Evolutionary conservation across 2,797 vertebrate genomes (phyloP), one percentile per base, ranked within the genome.

Genomic region (Melanotaenia boesemani): DNA sequence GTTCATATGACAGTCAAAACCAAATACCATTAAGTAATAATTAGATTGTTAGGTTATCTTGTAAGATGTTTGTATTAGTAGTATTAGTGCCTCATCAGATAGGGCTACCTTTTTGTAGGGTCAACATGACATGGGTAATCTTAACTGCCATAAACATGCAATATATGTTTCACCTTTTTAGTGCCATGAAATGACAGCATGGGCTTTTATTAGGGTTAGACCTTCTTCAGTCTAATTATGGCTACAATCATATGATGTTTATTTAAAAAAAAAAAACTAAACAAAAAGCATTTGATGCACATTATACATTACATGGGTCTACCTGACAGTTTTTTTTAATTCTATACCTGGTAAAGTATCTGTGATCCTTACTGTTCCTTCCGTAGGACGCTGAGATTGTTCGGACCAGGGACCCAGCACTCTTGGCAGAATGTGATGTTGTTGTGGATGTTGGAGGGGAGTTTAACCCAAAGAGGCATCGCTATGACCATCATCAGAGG

Each of bases 401-500:
- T 54, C 94, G 97, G 5, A 98, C 96, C 9, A 95, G 97, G 34
- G 96, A 98, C 52, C 91, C 96, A 0, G 78, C 93, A 18, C 80
- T 72, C 67, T 88, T 99, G 79, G 92, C 93, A 0, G 82, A 86
- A 39, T 99, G 98, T n/a, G 96, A 98, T 2, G 74, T 99, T 6
- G 96, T 99, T 39, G 96, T 99, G 59, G 97, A 99, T 0, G 98
- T 99, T 20, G 98, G 98, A 20, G 97, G 96, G 44, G 96, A 95
- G 73, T 99, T 97, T 56, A 95, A 98, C 84, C 96, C 96, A 1
- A 84, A 89, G 81, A 94, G 64, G 39, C 96, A 98, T 74, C 96
- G 95, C 64, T 99, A 97, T 15, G 97, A 99, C 80, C 98, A 99
- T 84, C 98, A 99, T 89, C 98, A 99, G 89, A 96, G 98, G 98